Evolutionary conservation across 2,888 invertebrate species (phyloP), one percentile per base, ranked within the genome.

Genomic region (Calameuta idolon): DNA sequence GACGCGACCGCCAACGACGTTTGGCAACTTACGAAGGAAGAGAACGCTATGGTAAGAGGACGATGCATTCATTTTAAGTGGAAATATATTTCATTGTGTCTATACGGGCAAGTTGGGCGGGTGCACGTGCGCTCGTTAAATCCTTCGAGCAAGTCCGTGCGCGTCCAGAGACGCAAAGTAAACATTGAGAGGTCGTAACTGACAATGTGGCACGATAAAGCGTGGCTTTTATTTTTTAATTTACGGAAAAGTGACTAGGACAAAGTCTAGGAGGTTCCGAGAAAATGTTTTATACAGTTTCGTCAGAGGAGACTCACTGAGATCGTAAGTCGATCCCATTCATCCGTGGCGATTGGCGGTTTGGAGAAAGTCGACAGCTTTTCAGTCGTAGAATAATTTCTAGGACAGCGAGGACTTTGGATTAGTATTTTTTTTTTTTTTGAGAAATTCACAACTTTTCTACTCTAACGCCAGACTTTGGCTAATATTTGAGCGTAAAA

Each of bases 11-110:
- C 76, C 23, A 33, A 73, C 15, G 90, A 90, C 78, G 81, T 85
- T 0, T 90, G 88, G 88, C 86, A 85, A 73, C 77, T 87, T 1
- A 85, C 83, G 69, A 90, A 90, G 74, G 89, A 90, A 12, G 90
- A 90, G 68, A 89, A 86, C 79, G 81, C 85, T 30, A 83, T 88
- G 89, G 89, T 89, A 83, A 89, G 87, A 15, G 0, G 23, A 55
- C 55, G 23, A 4, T 2, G 23, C 9, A 55, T 55, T 55, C 1
- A 5, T 55, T 55, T 23, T 23, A 55, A 55, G 23, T 55, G 23
- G 15, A 23, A 55, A 23, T 55, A 40, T 15, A 40, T 40, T 40
- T 40, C 4, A 5, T 15, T 23, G 69, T 1, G 30, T 12, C 5
- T 69, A 0, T 71, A 55, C 3, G 3, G 71, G 33, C 11, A 71